Percentiles rank a stretch among this genome's conserved stretches.
Evolutionary conservation across 2,888 invertebrate species (phyloP).

Genomic region (Argynnis bischoffii): DNA sequence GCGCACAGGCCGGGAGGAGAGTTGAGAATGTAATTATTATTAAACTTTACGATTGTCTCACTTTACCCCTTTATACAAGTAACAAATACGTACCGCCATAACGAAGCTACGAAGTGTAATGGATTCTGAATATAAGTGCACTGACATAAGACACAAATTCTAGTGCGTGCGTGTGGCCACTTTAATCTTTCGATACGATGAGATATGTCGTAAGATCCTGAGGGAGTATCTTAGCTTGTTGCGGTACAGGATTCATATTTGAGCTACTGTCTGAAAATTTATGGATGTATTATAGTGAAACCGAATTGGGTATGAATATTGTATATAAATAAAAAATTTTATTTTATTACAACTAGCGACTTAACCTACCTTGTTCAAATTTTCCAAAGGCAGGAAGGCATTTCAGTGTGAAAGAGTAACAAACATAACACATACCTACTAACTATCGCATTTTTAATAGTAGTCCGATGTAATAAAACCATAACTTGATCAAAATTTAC

Average conservation of each 20-base stretch:
- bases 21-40: slow-evolving; percentile 83
- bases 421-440: too few species aligned
- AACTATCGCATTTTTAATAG: too few species aligned
- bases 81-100: slow-evolving; percentile 48
- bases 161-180: slow-evolving; percentile 39
- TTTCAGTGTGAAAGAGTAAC: too few species aligned
- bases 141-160: slow-evolving; percentile 48
- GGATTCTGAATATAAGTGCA: slow-evolving; percentile 46
- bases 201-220: slow-evolving; percentile 70
- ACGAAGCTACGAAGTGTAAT: slow-evolving; percentile 41
- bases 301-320: slow-evolving; percentile 22
- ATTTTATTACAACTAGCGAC: too few species aligned
- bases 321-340: not conserved
- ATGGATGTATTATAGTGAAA: slow-evolving; percentile 47
- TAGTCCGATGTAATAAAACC: too few species aligned
- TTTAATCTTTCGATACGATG: slow-evolving; percentile 47
- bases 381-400: too few species aligned
- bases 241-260: slow-evolving; percentile 78
- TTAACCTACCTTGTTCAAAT: too few species aligned
- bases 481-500: too few species aligned
- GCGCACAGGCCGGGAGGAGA: slow-evolving; percentile 79
- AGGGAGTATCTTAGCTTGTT: slow-evolving; percentile 80
- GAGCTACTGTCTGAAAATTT: slow-evolving; percentile 69
- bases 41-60: slow-evolving; percentile 83
- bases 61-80: slow-evolving; percentile 75